Conservation (phyloP, 2,797 vertebrate genomes). For the Thamnophis elegans region DNA sequence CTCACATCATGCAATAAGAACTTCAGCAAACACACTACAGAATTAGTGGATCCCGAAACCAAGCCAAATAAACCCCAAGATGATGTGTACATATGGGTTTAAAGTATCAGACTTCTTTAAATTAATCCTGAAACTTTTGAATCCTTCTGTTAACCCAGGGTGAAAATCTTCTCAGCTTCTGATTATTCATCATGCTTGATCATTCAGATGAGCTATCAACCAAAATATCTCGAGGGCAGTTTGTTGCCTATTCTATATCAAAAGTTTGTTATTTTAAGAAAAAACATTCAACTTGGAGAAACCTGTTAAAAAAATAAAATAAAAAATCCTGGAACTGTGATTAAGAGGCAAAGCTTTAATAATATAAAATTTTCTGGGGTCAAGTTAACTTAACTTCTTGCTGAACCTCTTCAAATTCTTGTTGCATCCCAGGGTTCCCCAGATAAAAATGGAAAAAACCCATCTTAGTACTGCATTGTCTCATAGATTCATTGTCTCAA, state of each 20-base stretch:
- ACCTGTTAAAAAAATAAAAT: background rate
- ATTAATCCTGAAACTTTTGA: background rate
- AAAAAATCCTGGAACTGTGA: background rate
- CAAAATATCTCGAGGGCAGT: background rate
- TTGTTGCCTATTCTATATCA: background rate
- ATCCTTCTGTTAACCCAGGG: background rate
- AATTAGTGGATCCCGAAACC: background rate
- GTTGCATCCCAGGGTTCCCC: background rate
- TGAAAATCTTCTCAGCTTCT: background rate
- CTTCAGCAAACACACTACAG: background rate
- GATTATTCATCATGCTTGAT: background rate
- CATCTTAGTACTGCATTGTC: background rate
- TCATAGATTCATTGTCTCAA: background rate
- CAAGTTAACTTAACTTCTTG: background rate
- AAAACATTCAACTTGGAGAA: background rate
- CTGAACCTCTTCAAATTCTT: background rate
- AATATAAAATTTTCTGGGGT: background rate
- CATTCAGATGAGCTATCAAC: background rate
- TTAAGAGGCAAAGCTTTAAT: background rate
- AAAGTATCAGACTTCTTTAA: background rate
- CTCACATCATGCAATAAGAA: background rate
- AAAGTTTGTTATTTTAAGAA: background rate
- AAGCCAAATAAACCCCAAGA: background rate
- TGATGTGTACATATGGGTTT: background rate
- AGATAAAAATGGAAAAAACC: background rate